Conservation (phyloP, 2,113 vertebrate genomes). For the Planiliza haematocheilus region DNA sequence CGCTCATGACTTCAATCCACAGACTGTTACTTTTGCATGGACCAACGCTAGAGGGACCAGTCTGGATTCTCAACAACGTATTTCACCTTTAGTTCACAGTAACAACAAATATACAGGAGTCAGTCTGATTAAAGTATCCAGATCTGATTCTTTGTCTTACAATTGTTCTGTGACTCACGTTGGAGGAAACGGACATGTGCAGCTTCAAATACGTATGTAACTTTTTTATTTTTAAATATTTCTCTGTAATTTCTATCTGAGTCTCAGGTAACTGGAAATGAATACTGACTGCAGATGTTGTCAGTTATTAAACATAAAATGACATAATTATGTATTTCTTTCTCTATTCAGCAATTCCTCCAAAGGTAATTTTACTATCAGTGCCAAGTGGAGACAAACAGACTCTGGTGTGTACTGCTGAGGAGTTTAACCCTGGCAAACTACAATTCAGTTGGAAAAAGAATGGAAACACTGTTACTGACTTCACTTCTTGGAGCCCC, state of each 20-base stretch:
- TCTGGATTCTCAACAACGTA: background rate
- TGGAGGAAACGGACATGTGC: accelerated
- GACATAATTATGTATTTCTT: too few relatives aligned
- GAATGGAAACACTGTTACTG: background rate
- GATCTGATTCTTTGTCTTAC: slow-evolving; percentile 4
- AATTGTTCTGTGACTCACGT: background rate
- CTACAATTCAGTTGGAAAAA: slow-evolving; percentile 8
- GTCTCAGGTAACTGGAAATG: background rate
- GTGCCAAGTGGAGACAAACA: background rate
- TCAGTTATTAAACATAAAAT: too few relatives aligned
- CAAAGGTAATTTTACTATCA: background rate
- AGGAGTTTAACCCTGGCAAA: background rate
- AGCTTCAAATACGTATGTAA: background rate
- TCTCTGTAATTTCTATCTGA: background rate
- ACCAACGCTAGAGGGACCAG: accelerated
- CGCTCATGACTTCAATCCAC: slow-evolving; percentile 23
- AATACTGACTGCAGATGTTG: background rate
- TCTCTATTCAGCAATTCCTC: too few relatives aligned
- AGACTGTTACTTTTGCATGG: slow-evolving; percentile 29
- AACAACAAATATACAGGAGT: slow-evolving; percentile 17
- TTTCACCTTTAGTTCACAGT: accelerated
- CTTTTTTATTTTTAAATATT: background rate
- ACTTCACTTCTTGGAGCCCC: background rate
- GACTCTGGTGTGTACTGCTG: slow-evolving; percentile 6
- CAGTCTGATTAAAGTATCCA: slow-evolving; percentile 15